A percentile compares a stretch with the other conserved stretches of the same genome.
These are phyloP conservation scores for Zaprionus nigranus DNA, from an alignment of 1,140 invertebrate species.

Conservation along the genomic window DNA sequence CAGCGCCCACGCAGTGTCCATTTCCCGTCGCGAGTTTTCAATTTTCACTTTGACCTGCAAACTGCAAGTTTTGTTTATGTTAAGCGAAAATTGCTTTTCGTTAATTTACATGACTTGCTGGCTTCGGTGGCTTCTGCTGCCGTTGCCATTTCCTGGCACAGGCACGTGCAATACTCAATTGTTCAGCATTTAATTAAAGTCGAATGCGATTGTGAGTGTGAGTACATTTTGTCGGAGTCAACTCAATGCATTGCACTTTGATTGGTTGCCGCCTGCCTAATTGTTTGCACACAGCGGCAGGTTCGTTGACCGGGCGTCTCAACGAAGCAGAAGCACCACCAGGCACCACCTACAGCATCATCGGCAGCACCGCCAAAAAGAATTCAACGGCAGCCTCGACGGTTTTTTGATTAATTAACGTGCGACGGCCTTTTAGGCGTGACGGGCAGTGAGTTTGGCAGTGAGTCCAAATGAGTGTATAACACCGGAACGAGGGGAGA, in stretches of 20 bases:
- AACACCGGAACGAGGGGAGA: neutral
- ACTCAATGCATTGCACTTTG: constrained; percentile 42
- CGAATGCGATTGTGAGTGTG: constrained; percentile 12
- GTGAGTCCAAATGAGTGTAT: constrained; percentile 7
- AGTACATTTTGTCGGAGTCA: neutral
- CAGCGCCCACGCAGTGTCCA: constrained; percentile 50
- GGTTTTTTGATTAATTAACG: constrained; percentile 79
- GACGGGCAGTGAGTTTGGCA: constrained; percentile 18
- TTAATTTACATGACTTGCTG: constrained; percentile 28
- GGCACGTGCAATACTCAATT: constrained; percentile 55
- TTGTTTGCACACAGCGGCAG: constrained; percentile 55
- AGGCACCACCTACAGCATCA: constrained; percentile 3
- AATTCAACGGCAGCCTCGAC: constrained; percentile 43
- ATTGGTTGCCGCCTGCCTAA: constrained; percentile 52
- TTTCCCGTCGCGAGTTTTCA: constrained; percentile 63
- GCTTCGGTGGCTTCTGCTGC: neutral
- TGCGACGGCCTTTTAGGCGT: constrained; percentile 52
- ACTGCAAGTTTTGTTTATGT: constrained; percentile 58
- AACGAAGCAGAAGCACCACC: constrained; percentile 16
- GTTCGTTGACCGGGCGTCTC: constrained; percentile 65
- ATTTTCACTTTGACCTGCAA: constrained; percentile 46
- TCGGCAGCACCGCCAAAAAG: constrained; percentile 25
- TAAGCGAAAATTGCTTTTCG: constrained; percentile 61
- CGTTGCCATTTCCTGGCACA: constrained; percentile 59
- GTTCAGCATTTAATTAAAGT: constrained; percentile 76